Evolutionary conservation across 2,888 invertebrate genomes (phyloP).

Genomic region (Leptinotarsa rubiginosa): DNA sequence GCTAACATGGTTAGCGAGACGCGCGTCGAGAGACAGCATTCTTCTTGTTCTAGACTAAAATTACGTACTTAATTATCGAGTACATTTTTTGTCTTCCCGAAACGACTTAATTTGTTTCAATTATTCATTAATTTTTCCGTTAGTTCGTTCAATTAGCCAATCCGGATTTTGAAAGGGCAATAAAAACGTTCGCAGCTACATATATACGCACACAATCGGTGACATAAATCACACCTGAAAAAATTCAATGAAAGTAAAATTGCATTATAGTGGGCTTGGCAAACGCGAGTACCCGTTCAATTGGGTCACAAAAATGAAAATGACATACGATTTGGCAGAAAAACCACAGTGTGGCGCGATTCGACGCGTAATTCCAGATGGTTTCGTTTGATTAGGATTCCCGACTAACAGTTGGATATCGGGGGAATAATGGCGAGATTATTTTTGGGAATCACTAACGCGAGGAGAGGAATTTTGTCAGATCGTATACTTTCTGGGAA

Average conservation of each 20-base stretch:
- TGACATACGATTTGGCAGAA: slow-evolving; percentile 50
- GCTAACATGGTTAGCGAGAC: too few species aligned
- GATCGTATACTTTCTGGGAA: neutral
- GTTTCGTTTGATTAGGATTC: slow-evolving; percentile 17
- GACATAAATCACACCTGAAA: slow-evolving; percentile 42
- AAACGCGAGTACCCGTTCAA: slow-evolving; percentile 39
- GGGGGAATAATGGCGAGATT: neutral
- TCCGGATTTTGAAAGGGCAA: neutral
- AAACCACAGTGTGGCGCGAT: slow-evolving; percentile 32
- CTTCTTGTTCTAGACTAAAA: too few species aligned
- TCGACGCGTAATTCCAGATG: slow-evolving; percentile 4
- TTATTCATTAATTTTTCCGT: neutral
- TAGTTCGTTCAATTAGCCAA: neutral
- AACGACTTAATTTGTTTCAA: too few species aligned
- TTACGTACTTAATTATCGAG: too few species aligned
- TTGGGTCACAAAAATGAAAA: slow-evolving; percentile 48
- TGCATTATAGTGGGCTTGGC: slow-evolving; percentile 47
- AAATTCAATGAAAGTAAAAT: slow-evolving; percentile 48
- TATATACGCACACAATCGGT: slow-evolving; percentile 26
- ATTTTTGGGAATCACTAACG: neutral
- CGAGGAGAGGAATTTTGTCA: neutral
- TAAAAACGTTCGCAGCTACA: slow-evolving; percentile 16
- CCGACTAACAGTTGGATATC: neutral
- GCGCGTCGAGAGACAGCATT: too few species aligned
- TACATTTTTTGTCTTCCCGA: too few species aligned